Evolutionary conservation across 1,140 invertebrate species (phyloP).

Genomic region (Musca domestica): DNA sequence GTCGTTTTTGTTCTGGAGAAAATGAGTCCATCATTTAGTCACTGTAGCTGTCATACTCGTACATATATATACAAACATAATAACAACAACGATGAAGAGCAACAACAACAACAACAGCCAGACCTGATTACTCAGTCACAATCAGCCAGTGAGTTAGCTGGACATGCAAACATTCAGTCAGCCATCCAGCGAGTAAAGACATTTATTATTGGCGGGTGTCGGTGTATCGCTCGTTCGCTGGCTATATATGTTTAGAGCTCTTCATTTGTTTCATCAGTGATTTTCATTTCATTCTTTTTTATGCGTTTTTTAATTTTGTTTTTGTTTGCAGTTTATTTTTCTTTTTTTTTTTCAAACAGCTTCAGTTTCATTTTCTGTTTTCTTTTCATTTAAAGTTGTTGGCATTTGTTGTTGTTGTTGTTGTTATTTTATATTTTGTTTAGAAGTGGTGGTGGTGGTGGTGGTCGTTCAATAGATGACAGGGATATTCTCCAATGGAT

Average conservation of each 20-base stretch:
- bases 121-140: background rate
- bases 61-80: background rate
- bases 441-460: no score
- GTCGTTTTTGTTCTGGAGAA: no score
- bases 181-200: background rate
- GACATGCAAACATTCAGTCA: background rate
- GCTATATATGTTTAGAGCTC: no score
- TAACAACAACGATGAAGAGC: background rate
- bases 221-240: no score
- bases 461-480: no score
- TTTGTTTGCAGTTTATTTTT: background rate
- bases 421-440: background rate
- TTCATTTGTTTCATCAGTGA: conserved; percentile 12
- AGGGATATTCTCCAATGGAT: no score
- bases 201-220: no score
- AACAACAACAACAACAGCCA: background rate
- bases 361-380: background rate
- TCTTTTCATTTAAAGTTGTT: background rate
- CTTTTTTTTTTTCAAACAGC: background rate
- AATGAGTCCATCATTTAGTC: no score
- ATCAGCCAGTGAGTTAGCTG: background rate
- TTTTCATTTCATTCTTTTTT: conserved; percentile 8
- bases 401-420: background rate
- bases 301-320: background rate
- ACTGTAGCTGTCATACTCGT: background rate